A percentile compares a stretch with the other conserved stretches of the same genome.
phyloP scores from a whole-genome alignment of 2,888 invertebrate genomes.

The Drosophila recens region DNA sequence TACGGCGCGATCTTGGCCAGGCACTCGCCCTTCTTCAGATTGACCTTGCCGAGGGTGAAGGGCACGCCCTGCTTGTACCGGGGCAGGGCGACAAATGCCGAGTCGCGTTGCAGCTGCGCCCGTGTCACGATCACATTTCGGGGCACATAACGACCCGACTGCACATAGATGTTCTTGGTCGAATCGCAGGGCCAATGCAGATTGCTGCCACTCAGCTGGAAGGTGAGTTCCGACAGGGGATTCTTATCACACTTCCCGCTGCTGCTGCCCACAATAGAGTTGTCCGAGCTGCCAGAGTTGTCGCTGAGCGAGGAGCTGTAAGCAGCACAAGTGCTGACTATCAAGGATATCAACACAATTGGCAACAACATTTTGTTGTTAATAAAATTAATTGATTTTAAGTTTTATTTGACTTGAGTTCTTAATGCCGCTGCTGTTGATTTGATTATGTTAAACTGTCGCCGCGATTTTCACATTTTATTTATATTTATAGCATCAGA shows the following conservation, averaged over 20 bases:
- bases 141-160: constrained; percentile 87
- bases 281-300: constrained; percentile 28
- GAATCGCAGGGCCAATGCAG: constrained; percentile 87
- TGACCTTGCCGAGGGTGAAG: constrained; percentile 87
- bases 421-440: constrained; percentile 7
- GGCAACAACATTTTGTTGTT: constrained; percentile 36
- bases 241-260: constrained; percentile 68
- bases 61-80: constrained; percentile 88
- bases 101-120: constrained; percentile 87
- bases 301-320: constrained; percentile 41
- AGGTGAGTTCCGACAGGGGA: constrained; percentile 79
- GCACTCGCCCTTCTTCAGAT: constrained; percentile 86
- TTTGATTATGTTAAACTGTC: constrained; percentile 53
- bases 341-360: constrained; percentile 26
- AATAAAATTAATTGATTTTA: neutral
- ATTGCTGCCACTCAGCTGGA: constrained; percentile 84
- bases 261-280: constrained; percentile 34
- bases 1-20: constrained; percentile 87
- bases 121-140: constrained; percentile 88
- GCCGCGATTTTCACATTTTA: constrained; percentile 53
- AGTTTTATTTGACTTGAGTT: neutral
- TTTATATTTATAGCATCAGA: constrained; percentile 51
- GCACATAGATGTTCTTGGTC: constrained; percentile 87
- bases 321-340: constrained; percentile 24
- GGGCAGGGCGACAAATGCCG: constrained; percentile 87